Evolutionary conservation across 2,888 invertebrate genomes (phyloP), one percentile per base, ranked within the genome.

Genomic region (Drosophila glabriapex): DNA sequence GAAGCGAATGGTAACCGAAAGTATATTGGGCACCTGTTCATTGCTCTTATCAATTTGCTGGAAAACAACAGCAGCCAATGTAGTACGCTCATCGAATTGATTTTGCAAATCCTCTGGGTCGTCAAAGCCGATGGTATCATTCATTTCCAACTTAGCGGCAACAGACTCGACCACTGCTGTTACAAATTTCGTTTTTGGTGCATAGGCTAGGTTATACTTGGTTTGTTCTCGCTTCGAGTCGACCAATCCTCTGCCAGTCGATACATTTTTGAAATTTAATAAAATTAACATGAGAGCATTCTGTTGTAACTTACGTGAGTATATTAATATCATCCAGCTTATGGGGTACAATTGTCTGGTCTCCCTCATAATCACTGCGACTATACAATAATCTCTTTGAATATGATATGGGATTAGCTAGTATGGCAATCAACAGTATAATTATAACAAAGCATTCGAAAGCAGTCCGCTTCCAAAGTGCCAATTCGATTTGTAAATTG

Each of bases 61-160:
- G n/a, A 91, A 87, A 5, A 80, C 60, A 3, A 92, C 52, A 10
- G 69, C 91, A 9, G 92, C 92, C 29, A 92, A 37, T 7, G 75
- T 79, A 5, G 71, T 78, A 19, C 78, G 73, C 2, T 81, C 73
- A 39, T 89, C 80, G 31, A 91, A 92, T 59, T 78, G 63, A 52
- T 77, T 67, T 56, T 86, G 69, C 68, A 92, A 59, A 0, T 46
- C 54, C 2, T 52, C 43, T 28, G 64, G 46, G 31, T 37, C 55
- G 0, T 65, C 64, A 56, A 60, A 91, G 0, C 71, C 76, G 1
- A 72, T 41, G 3, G 82, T 66, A 0, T 33, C 64, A 28, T 73
- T 78, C 25, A 91, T 52, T 29, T 74, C 70, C 50, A 87, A 60
- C 1, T 14, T 67, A 0, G 22, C 29, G 3, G 59, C 78, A 19